phyloP scores from a whole-genome alignment of 2,888 invertebrate genomes.

The Cataglyphis altisquamis region DNA sequence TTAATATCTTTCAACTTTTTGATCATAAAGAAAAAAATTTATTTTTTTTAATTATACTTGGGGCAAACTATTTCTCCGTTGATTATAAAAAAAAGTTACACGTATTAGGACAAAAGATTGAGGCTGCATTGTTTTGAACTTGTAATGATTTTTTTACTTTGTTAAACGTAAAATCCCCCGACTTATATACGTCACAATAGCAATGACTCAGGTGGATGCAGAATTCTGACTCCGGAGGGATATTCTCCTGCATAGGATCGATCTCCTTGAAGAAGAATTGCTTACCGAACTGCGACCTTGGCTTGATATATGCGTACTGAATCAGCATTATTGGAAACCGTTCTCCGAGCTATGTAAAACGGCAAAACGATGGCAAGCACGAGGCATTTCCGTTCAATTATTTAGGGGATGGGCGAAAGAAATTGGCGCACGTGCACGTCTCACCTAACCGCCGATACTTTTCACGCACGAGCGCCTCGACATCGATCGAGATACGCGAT shows the following conservation, averaged over 20 bases:
- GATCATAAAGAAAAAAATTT: not conserved
- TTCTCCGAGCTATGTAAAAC: conserved; percentile 23
- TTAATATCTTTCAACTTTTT: not conserved
- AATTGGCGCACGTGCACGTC: conserved; percentile 29
- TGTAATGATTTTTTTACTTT: conserved; percentile 87
- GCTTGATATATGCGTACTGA: conserved; percentile 89
- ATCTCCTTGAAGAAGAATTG: conserved; percentile 91
- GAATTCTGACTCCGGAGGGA: conserved; percentile 87
- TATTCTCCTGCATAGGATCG: conserved; percentile 85
- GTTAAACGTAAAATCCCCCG: conserved; percentile 88
- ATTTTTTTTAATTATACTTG: conserved; percentile 2
- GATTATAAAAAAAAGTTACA: not conserved
- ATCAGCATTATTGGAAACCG: conserved; percentile 85
- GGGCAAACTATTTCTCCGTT: not conserved
- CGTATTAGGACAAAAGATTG: not conserved
- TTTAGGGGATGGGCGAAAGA: conserved; percentile 2
- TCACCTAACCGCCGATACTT: conserved; percentile 42
- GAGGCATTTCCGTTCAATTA: conserved; percentile 25
- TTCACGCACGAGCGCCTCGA: conserved; percentile 46
- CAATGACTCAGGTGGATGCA: conserved; percentile 89
- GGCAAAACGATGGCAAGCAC: conserved; percentile 13
- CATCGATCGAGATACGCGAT: conserved; percentile 32
- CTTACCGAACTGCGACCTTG: conserved; percentile 91
- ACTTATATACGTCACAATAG: conserved; percentile 89
- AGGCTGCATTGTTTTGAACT: not conserved